Base-by-base conservation (phyloP, 2,113 vertebrate genomes). In the Bostrychus sinensis region DNA sequence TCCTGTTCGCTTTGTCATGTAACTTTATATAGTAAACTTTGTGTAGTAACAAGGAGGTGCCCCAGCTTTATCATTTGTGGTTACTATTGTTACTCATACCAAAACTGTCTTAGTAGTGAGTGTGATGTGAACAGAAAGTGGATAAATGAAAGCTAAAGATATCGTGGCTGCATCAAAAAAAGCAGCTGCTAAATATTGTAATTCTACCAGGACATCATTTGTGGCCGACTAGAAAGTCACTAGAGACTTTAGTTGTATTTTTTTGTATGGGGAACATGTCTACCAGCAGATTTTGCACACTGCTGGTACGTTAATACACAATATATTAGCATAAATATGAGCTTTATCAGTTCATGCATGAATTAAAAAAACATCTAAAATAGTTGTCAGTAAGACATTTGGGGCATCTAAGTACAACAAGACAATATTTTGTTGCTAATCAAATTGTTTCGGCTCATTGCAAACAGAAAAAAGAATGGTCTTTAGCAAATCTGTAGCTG, bases 11-110 rank as follows among this genome's bases (percentile, higher is more conserved):
- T 17, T 28, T 16, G 66, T 23, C 1, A 22, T 11, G 1, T 6
- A 11, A 3, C 61, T 70, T 70, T 70, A 54, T 67, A 78, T 78
- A 2, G 1, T 60, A 14, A 41, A 20, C 20, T 28, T 19, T 4
- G 39, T 63, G 64, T 28, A 13, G 19, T 25, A 19, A 71, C 46
- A 70, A 41, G 13, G 4, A 20, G 34, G 20, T 30, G 22, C 23
- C 26, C 0, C 22, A 36, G 60, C 63, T 26, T 77, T 58, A 66
- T 50, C 37, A 28, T 39, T 42, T 62, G 60, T 23, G 61, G 50
- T 48, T 22, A 62, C 13, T 41, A 16, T 20, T 5, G 53, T 71
- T 14, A 73, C 23, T 17, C 53, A 65, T 42, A 75, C 2, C 41
- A 62, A 66, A 75, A 65, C 57, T 25, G 23, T 7, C 41, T 16